Evolutionary conservation across 2,113 vertebrate genomes (phyloP).

Genomic region (Prinia subflava): DNA sequence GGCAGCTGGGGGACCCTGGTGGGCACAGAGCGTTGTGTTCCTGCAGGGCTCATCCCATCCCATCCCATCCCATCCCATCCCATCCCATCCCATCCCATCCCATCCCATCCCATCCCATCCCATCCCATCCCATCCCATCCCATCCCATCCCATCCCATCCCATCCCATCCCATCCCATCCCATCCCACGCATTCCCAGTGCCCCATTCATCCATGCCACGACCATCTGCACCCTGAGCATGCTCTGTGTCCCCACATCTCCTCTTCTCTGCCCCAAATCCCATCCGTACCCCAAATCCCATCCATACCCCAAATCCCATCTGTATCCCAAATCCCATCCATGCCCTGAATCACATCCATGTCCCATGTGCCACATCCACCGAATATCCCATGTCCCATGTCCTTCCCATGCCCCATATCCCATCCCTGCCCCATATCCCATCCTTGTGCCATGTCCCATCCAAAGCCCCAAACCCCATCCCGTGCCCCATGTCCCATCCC

Average conservation of each 20-base stretch:
- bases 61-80: neutral
- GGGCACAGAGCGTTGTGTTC: accelerated
- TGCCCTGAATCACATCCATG: neutral
- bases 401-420: too few species aligned
- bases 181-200: accelerated
- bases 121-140: neutral
- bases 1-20: neutral
- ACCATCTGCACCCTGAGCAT: neutral
- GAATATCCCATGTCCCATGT: neutral
- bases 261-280: too few species aligned
- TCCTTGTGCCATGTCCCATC: neutral
- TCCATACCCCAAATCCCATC: neutral
- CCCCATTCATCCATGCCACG: accelerated
- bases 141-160: too few species aligned
- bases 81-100: neutral
- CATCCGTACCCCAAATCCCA: neutral
- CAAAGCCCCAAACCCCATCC: too few species aligned
- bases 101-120: neutral
- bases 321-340: accelerated
- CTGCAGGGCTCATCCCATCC: too few species aligned
- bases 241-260: neutral
- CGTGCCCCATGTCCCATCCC: neutral
- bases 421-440: too few species aligned
- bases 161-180: too few species aligned
- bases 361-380: neutral